These are phyloP conservation scores for Rhincodon typus DNA, from an alignment of 2,797 vertebrate species.

Conservation along the genomic window DNA sequence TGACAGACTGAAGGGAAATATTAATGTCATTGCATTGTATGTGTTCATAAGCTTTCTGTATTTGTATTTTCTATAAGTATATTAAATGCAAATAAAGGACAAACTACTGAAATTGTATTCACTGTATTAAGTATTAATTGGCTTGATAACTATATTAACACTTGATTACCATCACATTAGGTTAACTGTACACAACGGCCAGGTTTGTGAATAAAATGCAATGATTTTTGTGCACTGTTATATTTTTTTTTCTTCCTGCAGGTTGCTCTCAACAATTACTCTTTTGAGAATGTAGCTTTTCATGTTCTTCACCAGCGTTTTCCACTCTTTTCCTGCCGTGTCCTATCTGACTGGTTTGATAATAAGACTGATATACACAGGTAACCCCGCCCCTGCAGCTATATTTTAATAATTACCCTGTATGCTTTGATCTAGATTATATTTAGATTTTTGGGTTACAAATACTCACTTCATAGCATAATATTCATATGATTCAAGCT, in stretches of 20 bases:
- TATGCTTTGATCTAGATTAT: background rate
- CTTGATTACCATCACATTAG: background rate
- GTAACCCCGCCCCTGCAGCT: background rate
- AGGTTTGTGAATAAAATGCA: background rate
- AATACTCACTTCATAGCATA: background rate
- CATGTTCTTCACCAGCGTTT: conserved; percentile 85
- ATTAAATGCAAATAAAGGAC: background rate
- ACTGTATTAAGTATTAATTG: too few relatives aligned
- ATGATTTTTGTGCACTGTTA: background rate
- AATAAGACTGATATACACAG: conserved; percentile 35
- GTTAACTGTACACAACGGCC: background rate
- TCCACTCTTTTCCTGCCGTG: conserved; percentile 45
- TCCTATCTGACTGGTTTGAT: conserved; percentile 37
- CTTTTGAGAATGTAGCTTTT: conserved; percentile 95
- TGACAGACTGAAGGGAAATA: background rate
- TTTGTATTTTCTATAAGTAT: too few relatives aligned
- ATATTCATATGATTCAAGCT: background rate
- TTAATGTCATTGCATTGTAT: background rate
- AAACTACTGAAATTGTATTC: too few relatives aligned
- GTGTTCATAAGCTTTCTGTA: background rate
- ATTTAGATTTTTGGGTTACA: background rate
- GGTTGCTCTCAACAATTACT: conserved; percentile 85
- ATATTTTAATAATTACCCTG: background rate
- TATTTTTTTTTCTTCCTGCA: conserved; percentile 47
- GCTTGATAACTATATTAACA: background rate